phyloP scores from a whole-genome alignment of 2,888 invertebrate species.

The Melanostoma scalare region DNA sequence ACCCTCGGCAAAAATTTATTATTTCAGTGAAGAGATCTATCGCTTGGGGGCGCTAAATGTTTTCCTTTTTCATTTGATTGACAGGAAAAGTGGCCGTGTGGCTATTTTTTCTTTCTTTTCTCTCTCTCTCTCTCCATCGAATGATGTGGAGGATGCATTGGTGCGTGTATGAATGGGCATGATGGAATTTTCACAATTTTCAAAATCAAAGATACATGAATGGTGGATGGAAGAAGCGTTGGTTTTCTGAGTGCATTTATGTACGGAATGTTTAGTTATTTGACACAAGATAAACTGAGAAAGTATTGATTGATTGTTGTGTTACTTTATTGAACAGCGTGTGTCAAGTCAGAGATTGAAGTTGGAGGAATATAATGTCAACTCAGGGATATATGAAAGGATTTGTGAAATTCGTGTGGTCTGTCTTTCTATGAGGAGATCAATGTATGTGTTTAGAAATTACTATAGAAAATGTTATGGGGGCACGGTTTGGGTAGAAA shows the following conservation, averaged over 20 bases:
- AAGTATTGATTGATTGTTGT: conserved; percentile 24
- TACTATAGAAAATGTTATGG: too few relatives aligned
- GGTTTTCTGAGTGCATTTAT: not conserved
- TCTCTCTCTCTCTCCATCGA: not conserved
- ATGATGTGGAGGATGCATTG: conserved; percentile 39
- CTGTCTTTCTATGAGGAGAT: too few relatives aligned
- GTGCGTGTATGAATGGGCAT: conserved; percentile 32
- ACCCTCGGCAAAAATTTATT: conserved; percentile 54
- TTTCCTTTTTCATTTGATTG: conserved; percentile 61
- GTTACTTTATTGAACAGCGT: too few relatives aligned
- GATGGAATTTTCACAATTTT: conserved; percentile 13
- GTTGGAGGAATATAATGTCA: too few relatives aligned
- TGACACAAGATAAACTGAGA: not conserved
- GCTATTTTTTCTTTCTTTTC: conserved; percentile 13
- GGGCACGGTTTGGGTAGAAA: too few relatives aligned
- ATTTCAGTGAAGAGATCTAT: conserved; percentile 51
- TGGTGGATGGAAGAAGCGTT: conserved; percentile 12
- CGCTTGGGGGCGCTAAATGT: conserved; percentile 56
- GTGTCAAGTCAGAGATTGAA: too few relatives aligned
- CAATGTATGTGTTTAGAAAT: too few relatives aligned
- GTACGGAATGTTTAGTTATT: not conserved
- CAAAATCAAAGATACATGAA: conserved; percentile 8
- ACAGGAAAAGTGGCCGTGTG: conserved; percentile 61
- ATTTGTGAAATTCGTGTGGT: too few relatives aligned
- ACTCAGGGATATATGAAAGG: too few relatives aligned